Evolutionary conservation across 2,888 invertebrate genomes (phyloP), one percentile per base, ranked within the genome.

Genomic region (Synergus gifuensis): DNA sequence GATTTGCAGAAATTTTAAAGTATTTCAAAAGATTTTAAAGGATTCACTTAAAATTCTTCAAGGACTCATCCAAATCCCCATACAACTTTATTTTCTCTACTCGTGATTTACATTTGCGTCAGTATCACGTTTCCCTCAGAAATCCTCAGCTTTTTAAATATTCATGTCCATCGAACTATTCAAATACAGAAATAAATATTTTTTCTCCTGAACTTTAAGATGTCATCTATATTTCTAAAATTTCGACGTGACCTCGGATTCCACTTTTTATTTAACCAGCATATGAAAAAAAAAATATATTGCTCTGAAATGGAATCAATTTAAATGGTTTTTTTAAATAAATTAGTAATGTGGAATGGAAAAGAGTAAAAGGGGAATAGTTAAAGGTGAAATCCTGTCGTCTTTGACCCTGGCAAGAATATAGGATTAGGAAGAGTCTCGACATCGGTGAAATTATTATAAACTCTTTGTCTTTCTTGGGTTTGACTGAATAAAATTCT

Each of bases 401-500:
- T 54, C 28, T 73, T 9, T 73, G 54, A 73, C 40, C 54, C 73
- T 73, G 73, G n/a, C 36, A 11, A 49, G 73, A 54, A 73, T 73
- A 73, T n/a, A 49, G 54, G 54, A 73, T 73, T 73, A 40, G 54
- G 46, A 67, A 67, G 28, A 54, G 40, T 12, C 28, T 16, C 11
- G 54, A 18, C 73, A 54, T 40, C n/a, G 18, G 54, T 49, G 54
- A 73, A 54, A 73, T 73, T 73, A 67, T 67, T 67, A 54, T 73
- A 54, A 73, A 73, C 28, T 73, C 36, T 73, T 54, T 54, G 69
- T 73, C 54, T 54, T 73, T 54, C 36, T 54, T 54, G 36, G 49
- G 9, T 73, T 49, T 54, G 9, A 54, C 46, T 12, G 36, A 36
- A 28, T 28, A 28, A 28, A 28, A 73, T 73, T 54, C 54, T 54